A percentile compares a stretch with the other conserved stretches of the same genome.
Evolutionary conservation across 2,113 vertebrate genomes (phyloP).

Genomic region (Leucopsar rothschildi): DNA sequence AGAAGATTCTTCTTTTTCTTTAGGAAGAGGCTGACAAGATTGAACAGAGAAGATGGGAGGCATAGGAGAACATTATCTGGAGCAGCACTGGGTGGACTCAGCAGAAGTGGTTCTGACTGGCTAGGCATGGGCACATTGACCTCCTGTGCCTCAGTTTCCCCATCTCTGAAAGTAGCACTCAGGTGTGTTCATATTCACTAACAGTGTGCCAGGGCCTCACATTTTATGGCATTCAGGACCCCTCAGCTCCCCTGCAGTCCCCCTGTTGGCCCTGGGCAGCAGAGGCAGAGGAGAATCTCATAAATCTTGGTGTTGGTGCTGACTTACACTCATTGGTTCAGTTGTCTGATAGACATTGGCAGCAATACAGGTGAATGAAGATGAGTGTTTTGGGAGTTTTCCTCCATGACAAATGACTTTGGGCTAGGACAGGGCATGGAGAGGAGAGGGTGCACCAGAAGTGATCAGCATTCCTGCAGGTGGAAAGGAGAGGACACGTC

Average conservation of each 20-base stretch:
- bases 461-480: rapidly evolving
- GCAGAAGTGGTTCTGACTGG: neutral
- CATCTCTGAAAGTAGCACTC: neutral
- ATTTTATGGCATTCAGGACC: neutral
- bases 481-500: neutral
- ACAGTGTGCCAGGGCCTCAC: rapidly evolving
- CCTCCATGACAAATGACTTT: neutral
- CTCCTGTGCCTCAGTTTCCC: neutral
- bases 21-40: neutral
- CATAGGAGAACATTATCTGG: rapidly evolving
- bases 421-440: neutral
- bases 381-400: neutral
- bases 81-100: neutral
- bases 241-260: neutral
- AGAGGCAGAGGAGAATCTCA: neutral
- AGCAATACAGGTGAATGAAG: neutral
- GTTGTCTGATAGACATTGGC: neutral
- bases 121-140: neutral
- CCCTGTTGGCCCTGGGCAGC: neutral
- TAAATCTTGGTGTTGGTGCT: neutral
- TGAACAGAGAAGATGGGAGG: neutral
- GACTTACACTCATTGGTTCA: neutral
- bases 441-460: neutral
- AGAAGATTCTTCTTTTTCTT: neutral
- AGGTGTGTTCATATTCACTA: neutral